phyloP scores from a whole-genome alignment of 2,888 invertebrate genomes.

The Augiades crinisus region DNA sequence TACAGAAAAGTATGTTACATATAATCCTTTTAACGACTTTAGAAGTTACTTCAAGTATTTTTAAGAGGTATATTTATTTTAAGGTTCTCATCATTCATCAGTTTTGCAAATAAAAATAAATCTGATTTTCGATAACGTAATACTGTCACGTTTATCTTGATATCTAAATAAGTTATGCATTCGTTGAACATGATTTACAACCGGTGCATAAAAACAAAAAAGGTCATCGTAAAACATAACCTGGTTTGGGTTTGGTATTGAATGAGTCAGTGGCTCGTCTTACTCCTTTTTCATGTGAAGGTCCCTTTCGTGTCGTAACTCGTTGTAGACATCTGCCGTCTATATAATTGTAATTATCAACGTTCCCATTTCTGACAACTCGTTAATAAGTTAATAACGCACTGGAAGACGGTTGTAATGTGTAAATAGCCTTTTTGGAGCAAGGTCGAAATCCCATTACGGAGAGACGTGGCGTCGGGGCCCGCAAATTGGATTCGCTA shows the following conservation, averaged over 20 bases:
- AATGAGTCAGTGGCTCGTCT: background rate
- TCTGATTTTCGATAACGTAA: no score
- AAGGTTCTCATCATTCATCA: no score
- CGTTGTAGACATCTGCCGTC: background rate
- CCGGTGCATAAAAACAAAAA: background rate
- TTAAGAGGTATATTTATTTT: no score
- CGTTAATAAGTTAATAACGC: constrained; percentile 27
- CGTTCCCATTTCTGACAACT: constrained; percentile 15
- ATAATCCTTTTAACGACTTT: no score
- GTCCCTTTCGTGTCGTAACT: background rate
- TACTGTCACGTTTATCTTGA: no score
- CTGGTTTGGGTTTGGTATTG: background rate
- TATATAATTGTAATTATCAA: constrained; percentile 12
- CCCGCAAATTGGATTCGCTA: constrained; percentile 66
- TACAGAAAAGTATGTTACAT: background rate
- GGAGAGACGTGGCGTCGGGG: constrained; percentile 52
- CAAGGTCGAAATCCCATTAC: constrained; percentile 64
- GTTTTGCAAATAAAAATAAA: no score
- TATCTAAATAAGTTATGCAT: no score
- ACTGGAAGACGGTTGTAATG: constrained; percentile 26
- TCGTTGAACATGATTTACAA: no score
- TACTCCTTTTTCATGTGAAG: background rate
- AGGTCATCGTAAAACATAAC: background rate
- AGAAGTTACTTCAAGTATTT: no score
- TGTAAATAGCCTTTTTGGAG: constrained; percentile 63